Base-by-base conservation (phyloP, 37 sponge, comb jelly and placozoan genomes). In the Halichondria panicea region DNA sequence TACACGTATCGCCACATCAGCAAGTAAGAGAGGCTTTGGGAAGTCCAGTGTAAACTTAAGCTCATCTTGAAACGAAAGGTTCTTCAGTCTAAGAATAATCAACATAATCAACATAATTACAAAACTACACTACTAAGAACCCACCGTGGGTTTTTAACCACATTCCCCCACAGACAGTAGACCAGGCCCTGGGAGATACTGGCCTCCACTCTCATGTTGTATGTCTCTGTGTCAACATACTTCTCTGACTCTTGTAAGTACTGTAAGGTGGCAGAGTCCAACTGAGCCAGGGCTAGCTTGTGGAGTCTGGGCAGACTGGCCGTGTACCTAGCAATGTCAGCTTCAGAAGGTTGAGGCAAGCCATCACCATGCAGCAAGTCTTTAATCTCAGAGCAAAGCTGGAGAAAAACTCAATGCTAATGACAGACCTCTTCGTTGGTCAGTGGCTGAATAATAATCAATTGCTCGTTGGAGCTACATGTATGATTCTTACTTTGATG, bases 111-210 rank as follows among this genome's bases (percentile, higher is more conserved):
- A 58, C 63, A 61, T 21, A 75, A 39, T 63, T 52, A 62, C 50
- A 33, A 1, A 1, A 24, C 2, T 19, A 36, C 40, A 74, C 74
- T 3, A 5, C 37, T 2, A 34, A 28, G 2, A 8, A 41, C n/a
- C n/a, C 72, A 89, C 84, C 94, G 79, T 19, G 94, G 94, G 43
- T 93, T 72, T 70, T 93, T 93, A 11, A 80, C 77, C 27, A 93
- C 67, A 58, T 93, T 93, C 9, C 94, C 94, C 94, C 94, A 93
- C 1, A 93, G 75, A 62, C 90, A 93, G 54, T 63, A 74, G 18
- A 48, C 42, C 54, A 84, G 37, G 31, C 38, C 37, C 25, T 22
- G 35, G 43, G 4, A 6, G 19, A 69, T 43, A 30, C 36, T 57
- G 21, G 45, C 55, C 70, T 81, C 88, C 36, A 89, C 60, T 1